A percentile compares a stretch with the other conserved stretches of the same genome.
These are phyloP conservation scores for Coelinius sp. DNA, from an alignment of 2,888 invertebrate species.

Conservation along the genomic window DNA sequence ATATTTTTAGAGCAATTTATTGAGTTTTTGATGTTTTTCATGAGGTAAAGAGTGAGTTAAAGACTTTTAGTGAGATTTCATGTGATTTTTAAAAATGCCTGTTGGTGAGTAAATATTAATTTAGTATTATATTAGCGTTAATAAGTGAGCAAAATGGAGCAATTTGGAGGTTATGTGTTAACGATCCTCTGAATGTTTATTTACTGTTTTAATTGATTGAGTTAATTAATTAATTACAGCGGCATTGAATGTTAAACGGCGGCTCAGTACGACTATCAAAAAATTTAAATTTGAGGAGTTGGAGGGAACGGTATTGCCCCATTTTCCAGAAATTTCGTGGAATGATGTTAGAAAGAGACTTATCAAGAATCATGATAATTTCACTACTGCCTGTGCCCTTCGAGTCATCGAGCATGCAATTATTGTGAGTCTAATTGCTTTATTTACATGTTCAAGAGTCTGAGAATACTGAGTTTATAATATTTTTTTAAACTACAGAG, in stretches of 20 bases:
- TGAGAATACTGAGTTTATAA: no score
- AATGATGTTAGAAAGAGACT: slow-evolving; percentile 49
- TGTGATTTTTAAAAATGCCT: background rate
- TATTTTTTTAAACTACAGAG: slow-evolving; percentile 49
- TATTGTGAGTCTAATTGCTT: slow-evolving; percentile 57
- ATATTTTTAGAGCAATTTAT: background rate
- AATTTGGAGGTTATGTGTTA: slow-evolving; percentile 15
- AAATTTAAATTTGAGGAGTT: slow-evolving; percentile 63
- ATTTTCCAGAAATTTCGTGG: slow-evolving; percentile 63
- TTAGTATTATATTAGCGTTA: background rate
- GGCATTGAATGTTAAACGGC: slow-evolving; percentile 37
- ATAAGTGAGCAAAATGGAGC: background rate
- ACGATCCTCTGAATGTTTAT: background rate
- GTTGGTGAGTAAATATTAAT: background rate
- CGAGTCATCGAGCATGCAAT: slow-evolving; percentile 51
- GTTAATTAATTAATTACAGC: background rate
- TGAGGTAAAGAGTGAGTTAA: background rate
- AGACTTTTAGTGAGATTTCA: background rate
- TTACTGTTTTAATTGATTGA: background rate
- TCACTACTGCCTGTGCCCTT: slow-evolving; percentile 52
- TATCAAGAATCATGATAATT: slow-evolving; percentile 53
- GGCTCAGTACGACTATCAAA: slow-evolving; percentile 49
- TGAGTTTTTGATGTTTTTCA: background rate
- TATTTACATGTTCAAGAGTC: slow-evolving; percentile 1
- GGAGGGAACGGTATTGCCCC: slow-evolving; percentile 55